A percentile compares a stretch with the other conserved stretches of the same genome.
phyloP scores from a whole-genome alignment of 2,888 invertebrate genomes.

The Lithodes maja region DNA sequence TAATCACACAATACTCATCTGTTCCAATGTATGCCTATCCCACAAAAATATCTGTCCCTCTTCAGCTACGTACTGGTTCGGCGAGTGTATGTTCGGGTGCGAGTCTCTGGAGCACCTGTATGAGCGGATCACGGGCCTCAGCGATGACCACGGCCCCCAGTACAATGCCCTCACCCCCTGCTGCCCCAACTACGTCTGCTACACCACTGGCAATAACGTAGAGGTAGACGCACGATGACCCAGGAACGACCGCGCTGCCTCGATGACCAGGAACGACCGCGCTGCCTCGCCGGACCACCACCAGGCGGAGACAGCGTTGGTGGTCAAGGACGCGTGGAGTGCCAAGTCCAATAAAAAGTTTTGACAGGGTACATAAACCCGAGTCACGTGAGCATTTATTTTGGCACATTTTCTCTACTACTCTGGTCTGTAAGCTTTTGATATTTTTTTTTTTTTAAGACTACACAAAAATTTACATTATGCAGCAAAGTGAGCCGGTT shows the following conservation, averaged over 20 bases:
- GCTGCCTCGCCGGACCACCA: neutral
- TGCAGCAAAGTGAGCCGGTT: too few species aligned
- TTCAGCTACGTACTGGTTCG: constrained; percentile 59
- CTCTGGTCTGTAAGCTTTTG: too few species aligned
- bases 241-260: neutral
- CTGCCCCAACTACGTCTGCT: constrained; percentile 59
- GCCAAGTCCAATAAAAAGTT: too few species aligned
- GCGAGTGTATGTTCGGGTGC: constrained; percentile 58
- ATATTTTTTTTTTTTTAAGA: too few species aligned
- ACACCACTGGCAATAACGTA: constrained; percentile 59
- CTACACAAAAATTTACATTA: too few species aligned
- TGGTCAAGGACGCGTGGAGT: neutral
- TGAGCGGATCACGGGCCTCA: constrained; percentile 57
- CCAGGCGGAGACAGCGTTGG: neutral
- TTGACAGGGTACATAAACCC: too few species aligned
- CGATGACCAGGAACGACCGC: neutral
- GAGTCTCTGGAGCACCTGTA: constrained; percentile 63
- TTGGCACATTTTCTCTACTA: too few species aligned
- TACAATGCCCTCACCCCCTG: constrained; percentile 52
- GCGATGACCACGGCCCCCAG: constrained; percentile 61
- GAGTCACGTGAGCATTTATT: too few species aligned
- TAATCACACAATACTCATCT: neutral
- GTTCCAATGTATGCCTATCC: neutral
- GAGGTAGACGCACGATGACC: constrained; percentile 15
- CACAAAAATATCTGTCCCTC: neutral